phyloP scores from a whole-genome alignment of 2,888 invertebrate species.

The Pristionchus fissidentatus region DNA sequence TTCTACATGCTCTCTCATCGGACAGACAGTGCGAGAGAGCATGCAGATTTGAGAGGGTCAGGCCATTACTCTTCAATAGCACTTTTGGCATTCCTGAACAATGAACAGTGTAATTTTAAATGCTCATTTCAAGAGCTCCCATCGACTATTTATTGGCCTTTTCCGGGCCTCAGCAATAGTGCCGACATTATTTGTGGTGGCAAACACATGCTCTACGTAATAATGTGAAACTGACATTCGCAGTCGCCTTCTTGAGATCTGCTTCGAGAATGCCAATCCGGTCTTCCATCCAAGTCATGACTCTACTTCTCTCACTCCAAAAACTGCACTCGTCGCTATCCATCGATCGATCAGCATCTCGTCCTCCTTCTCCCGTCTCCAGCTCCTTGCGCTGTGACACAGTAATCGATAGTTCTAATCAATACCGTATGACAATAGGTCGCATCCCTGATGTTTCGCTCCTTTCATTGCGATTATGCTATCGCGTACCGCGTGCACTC shows the following conservation, averaged over 20 bases:
- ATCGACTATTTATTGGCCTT: too few species aligned
- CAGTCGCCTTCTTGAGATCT: not conserved
- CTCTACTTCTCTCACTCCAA: not conserved
- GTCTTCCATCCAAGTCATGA: not conserved
- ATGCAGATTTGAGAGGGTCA: too few species aligned
- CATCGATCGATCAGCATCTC: not conserved
- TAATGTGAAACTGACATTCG: not conserved
- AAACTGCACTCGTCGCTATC: not conserved
- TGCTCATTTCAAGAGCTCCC: too few species aligned
- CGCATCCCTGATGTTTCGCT: not conserved
- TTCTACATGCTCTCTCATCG: too few species aligned
- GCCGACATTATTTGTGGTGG: too few species aligned
- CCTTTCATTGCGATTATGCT: not conserved
- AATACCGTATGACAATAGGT: not conserved
- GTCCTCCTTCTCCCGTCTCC: too few species aligned
- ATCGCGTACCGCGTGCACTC: not conserved
- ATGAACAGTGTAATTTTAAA: too few species aligned
- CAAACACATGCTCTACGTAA: too few species aligned
- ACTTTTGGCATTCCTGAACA: too few species aligned
- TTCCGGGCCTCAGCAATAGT: too few species aligned
- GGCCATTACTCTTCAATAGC: too few species aligned
- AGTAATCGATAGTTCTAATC: not conserved
- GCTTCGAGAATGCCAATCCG: not conserved
- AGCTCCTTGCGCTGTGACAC: not conserved
- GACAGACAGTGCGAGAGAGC: too few species aligned